Evolutionary conservation across 2,113 vertebrate genomes (phyloP).

Genomic region (Saguinus imperator): DNA sequence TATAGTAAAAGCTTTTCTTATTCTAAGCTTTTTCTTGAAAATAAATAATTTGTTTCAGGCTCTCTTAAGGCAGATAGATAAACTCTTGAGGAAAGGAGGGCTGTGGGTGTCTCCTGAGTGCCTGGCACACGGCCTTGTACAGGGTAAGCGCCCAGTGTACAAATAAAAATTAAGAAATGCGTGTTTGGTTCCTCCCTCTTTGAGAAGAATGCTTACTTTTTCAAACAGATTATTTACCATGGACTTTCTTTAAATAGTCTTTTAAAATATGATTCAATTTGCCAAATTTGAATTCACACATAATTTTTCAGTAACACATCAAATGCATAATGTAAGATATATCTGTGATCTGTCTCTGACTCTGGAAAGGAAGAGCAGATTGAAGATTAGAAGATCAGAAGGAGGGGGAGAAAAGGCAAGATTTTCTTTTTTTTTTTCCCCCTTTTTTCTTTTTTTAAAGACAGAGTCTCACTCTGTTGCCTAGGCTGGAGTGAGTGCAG

Average conservation of each 20-base stretch:
- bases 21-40: not conserved
- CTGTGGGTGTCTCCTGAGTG: not conserved
- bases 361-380: constrained; percentile 13
- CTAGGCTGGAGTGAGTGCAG: no score
- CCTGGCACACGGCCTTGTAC: not conserved
- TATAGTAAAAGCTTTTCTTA: not conserved
- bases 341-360: constrained; percentile 35
- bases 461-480: no score
- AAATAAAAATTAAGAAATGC: not conserved
- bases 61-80: not conserved
- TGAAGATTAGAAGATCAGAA: constrained; percentile 36
- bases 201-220: not conserved
- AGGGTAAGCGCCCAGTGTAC: not conserved
- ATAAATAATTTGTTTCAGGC: not conserved
- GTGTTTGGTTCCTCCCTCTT: not conserved
- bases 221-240: constrained; percentile 2
- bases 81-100: not conserved
- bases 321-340: not conserved
- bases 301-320: constrained; percentile 50
- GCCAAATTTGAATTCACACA: not conserved
- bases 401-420: not conserved
- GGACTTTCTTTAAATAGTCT: constrained; percentile 22
- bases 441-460: no score
- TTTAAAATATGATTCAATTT: constrained; percentile 45
- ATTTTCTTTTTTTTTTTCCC: not conserved